phyloP scores from a whole-genome alignment of 2,888 invertebrate species.

The Plusia festucae region DNA sequence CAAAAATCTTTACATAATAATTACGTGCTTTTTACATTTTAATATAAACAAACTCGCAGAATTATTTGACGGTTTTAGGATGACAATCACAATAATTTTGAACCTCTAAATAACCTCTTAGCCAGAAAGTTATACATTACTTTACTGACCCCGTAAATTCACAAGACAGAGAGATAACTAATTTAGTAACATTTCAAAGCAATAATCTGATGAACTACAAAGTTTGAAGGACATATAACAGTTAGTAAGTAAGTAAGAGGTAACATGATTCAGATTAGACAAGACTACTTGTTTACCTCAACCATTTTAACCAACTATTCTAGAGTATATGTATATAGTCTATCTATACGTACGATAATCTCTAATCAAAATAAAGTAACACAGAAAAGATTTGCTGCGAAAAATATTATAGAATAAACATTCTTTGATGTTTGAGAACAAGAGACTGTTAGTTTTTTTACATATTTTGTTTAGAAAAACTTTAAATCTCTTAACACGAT shows the following conservation, averaged over 20 bases:
- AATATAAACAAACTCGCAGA: no score
- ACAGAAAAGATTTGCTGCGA: background rate
- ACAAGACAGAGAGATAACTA: slow-evolving; percentile 50
- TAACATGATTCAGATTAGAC: slow-evolving; percentile 55
- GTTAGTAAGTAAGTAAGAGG: slow-evolving; percentile 35
- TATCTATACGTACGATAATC: no score
- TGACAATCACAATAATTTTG: background rate
- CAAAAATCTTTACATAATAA: background rate
- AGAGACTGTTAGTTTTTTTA: background rate
- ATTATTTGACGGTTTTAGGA: background rate
- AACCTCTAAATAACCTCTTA: slow-evolving; percentile 17
- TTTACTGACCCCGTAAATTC: slow-evolving; percentile 39
- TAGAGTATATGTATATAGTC: no score
- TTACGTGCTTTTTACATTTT: no score
- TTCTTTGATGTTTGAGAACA: background rate
- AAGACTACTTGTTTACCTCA: slow-evolving; percentile 12
- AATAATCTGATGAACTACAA: slow-evolving; percentile 57
- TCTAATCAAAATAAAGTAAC: background rate
- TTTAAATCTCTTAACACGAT: slow-evolving; percentile 13
- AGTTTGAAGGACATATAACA: slow-evolving; percentile 46
- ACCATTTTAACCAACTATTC: no score
- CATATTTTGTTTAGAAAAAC: background rate
- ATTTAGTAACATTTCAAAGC: slow-evolving; percentile 47
- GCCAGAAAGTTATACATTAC: slow-evolving; percentile 40
- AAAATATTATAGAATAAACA: background rate